Evolutionary conservation across 2,888 invertebrate genomes (phyloP), one percentile per base, ranked within the genome.

Genomic region (Lithophane semibrunnea): DNA sequence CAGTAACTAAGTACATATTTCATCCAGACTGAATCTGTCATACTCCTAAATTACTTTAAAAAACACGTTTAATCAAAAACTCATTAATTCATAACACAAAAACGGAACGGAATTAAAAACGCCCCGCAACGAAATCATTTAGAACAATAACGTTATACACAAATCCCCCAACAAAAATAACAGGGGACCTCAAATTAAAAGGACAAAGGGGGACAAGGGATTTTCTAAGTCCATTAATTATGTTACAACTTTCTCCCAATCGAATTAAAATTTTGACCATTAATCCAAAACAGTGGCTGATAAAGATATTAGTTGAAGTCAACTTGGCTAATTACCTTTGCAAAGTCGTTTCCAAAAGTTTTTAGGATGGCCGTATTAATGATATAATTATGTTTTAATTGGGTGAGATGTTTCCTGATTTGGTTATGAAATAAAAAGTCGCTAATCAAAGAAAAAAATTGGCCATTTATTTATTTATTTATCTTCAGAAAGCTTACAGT

Each of bases 311-410:
- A 84, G 79, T 87, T 82, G 68, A 81, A 87, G 65, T 75, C 68
- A 80, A 86, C 75, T 88, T 76, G 67, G 68, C 83, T 86, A 87
- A 87, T 88, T 87, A 88, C 79, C 72, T 72, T 77, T n/a, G 60
- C 52, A 37, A 84, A 84, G 79, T 82, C 66, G 69, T 71, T 69
- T 42, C 21, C 58, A 37, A 84, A 83, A 87, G 47, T 85, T 79
- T 83, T 75, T 66, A 70, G 65, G 75, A 66, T 65, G 29, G 69
- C 63, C 75, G 66, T 77, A 83, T 83, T 86, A 76, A 75, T 78
- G 79, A 75, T 87, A 75, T 87, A 81, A 88, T 85, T 83, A 81
- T 77, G 67, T 83, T 88, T 83, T 85, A 87, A 88, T 85, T 88
- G 85, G 49, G 67, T 75, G 18, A 68, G 76, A 80, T 67, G 73